Evolutionary conservation across 2,888 invertebrate genomes (phyloP), one percentile per base, ranked within the genome.

Genomic region (Noctua janthe): DNA sequence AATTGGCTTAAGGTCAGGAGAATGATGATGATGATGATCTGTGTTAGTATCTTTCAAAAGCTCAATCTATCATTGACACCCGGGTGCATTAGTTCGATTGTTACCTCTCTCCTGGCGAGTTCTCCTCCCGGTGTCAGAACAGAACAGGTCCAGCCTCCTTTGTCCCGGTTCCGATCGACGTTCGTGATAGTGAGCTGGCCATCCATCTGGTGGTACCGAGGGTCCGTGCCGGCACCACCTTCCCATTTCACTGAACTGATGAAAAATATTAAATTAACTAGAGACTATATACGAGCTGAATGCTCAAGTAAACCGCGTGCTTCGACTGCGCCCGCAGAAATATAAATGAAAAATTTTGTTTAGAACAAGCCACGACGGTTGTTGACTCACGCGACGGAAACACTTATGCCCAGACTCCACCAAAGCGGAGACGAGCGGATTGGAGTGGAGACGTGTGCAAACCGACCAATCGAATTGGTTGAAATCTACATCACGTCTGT

Each of bases 91-190:
- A 6, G 20, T 13, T 49, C 23, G 0, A 47, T 47, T 90, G 97
- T 97, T 92, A 98, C 98, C 94, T 98, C 98, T 90, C 98, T 97
- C 85, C 98, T 97, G 75, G 98, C 98, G 71, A 98, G 97, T 93
- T 98, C 98, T 1, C 98, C 98, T 29, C 98, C 98, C 70, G 98
- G 97, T 80, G 98, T 98, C 54, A 97, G 97, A 0, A 98, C 98
- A 71, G 98, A 98, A 94, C 99, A 99, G 43, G 98, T 98, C 97
- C 98, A 99, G 73, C 97, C 97, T 49, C 99, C 98, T 88, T 98
- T 98, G 95, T 99, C 99, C 76, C 98, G 97, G 90, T 95, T 93
- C 10, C 97, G 97, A 92, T 98, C 98, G 64, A 98, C 97, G 85
- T 97, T 97, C 81, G 96, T 96, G 88, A 98, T 98, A 72, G 97